Evolutionary conservation across 2,797 vertebrate species (phyloP).

Genomic region (Gobio occitaniae): DNA sequence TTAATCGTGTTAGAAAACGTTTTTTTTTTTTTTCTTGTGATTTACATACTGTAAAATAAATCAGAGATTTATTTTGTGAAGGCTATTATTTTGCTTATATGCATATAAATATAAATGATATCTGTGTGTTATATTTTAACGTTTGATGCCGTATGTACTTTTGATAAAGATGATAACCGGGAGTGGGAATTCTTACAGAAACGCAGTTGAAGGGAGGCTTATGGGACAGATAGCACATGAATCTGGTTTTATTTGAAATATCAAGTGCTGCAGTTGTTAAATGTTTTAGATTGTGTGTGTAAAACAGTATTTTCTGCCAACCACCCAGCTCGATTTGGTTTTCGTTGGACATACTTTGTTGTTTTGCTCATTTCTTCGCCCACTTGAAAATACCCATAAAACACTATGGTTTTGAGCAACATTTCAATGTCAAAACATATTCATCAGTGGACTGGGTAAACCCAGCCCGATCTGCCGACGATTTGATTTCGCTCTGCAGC

Average conservation of each 20-base stretch:
- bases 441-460: no score
- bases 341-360: neutral
- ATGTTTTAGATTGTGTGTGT: conserved; percentile 64
- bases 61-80: conserved; percentile 82
- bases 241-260: conserved; percentile 68
- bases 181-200: conserved; percentile 59
- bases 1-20: conserved; percentile 62
- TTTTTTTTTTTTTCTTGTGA: conserved; percentile 68
- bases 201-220: conserved; percentile 61
- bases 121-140: conserved; percentile 71
- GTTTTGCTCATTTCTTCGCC: no score
- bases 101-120: conserved; percentile 62
- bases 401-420: neutral
- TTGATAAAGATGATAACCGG: conserved; percentile 61
- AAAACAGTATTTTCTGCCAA: conserved; percentile 62
- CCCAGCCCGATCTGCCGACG: no score
- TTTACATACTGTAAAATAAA: conserved; percentile 79
- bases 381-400: neutral
- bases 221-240: conserved; percentile 61
- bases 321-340: conserved; percentile 54
- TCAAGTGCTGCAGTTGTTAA: conserved; percentile 70
- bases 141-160: conserved; percentile 75
- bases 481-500: no score
- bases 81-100: conserved; percentile 77
- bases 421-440: neutral